These are phyloP conservation scores for Anarhynchus alexandrinus DNA, from an alignment of 2,113 vertebrate species.

Conservation along the genomic window DNA sequence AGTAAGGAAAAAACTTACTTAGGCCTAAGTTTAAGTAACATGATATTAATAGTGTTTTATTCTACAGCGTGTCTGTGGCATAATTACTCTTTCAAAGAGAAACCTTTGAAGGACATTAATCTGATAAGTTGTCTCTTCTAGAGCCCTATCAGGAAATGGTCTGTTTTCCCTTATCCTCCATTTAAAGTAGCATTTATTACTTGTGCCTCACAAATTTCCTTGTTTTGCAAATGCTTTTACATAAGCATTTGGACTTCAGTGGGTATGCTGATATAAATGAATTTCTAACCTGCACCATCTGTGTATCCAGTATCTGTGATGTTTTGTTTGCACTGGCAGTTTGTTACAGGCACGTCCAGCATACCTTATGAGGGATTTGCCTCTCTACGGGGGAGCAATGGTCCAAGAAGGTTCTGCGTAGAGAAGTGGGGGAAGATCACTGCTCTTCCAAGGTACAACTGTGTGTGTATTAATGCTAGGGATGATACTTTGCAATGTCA, in stretches of 20 bases:
- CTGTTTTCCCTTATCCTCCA: not conserved
- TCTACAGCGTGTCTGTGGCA: not conserved
- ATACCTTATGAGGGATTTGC: constrained; percentile 98
- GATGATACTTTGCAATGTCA: not conserved
- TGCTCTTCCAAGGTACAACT: constrained; percentile 90
- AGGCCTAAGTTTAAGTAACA: not conserved
- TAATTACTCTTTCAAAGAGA: not conserved
- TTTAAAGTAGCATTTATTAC: not conserved
- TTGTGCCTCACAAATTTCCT: not conserved
- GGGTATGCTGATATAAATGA: not conserved
- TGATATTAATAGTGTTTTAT: not conserved
- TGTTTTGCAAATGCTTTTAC: not conserved
- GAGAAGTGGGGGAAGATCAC: constrained; percentile 99
- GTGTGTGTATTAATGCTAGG: not conserved
- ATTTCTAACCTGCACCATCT: not conserved
- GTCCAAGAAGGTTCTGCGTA: constrained; percentile 94
- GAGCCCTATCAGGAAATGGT: not conserved
- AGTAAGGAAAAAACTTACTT: not conserved
- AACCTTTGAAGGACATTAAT: not conserved
- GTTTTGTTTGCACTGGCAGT: constrained; percentile 72
- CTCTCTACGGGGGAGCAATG: constrained; percentile 92
- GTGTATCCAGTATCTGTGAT: not conserved
- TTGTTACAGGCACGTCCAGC: constrained; percentile 97
- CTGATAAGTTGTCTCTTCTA: not conserved
- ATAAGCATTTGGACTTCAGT: not conserved